Base-by-base conservation (phyloP, 2,113 vertebrate genomes). In the Corythoichthys haematopterus region DNA sequence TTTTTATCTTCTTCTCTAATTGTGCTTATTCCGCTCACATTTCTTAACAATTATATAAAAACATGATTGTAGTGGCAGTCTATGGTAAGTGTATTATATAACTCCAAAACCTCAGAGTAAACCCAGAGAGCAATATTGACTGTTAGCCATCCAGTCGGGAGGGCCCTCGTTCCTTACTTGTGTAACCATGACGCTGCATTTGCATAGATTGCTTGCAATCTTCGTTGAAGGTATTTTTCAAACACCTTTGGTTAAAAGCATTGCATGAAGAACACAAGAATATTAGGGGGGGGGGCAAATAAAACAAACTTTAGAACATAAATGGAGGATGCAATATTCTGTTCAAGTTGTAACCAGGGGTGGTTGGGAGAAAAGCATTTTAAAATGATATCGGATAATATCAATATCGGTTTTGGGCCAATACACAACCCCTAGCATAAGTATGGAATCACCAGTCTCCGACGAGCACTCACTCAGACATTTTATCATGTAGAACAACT, bases 141-240 rank as follows among this genome's bases (percentile, higher is more conserved):
- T 13, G 4, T 2, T 15, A 58, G 40, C 13, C 3, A 47, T 66
- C 88, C 86, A 87, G 78, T 73, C 85, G 85, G 55, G 81, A 84
- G 86, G 69, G 16, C 77, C 72, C 68, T 73, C 65, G 16, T 16
- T 12, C 59, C 59, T 43, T 38, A 20, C 45, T 64, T 69, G 67
- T 60, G 68, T 76, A 77, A 78, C 80, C 77, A 59, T 75, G 75
- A 84, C 73, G 35, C 72, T 75, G 75, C 61, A 48, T 80, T 85
- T 87, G 84, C 83, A 77, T 81, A 82, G 76, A 67, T 43, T 67
- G 40, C 11, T 11, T 40, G 12, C 20, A n/a, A 28, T 6, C 9
- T 37, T n/a, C 1, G 40, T 6, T 33, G 20, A n/a, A 55, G 52
- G 11, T 33, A 11, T 12, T 20, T n/a, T 55, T 11, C 6, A 33